These are phyloP conservation scores for Emydoidea blandingii DNA, from an alignment of 2,797 vertebrate species.

Conservation along the genomic window DNA sequence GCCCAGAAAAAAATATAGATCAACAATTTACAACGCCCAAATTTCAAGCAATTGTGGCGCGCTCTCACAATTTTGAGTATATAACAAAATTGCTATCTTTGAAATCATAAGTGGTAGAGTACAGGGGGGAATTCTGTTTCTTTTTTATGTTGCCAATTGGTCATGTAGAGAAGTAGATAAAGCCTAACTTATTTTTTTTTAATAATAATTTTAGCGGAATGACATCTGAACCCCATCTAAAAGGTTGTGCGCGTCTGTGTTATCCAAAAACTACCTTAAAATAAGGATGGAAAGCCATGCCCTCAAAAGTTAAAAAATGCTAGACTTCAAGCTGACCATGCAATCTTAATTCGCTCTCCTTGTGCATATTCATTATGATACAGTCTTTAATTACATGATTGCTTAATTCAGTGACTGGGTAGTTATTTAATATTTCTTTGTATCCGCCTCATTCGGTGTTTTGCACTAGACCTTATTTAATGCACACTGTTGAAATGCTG, in stretches of 20 bases:
- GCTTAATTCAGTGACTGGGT: neutral
- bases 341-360: neutral
- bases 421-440: neutral
- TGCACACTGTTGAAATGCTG: neutral
- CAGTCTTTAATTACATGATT: neutral
- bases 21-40: constrained; percentile 54
- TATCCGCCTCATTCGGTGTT: neutral
- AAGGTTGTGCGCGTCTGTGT: neutral
- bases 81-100: neutral
- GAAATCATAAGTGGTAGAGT: constrained; percentile 37
- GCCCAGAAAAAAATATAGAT: constrained; percentile 48
- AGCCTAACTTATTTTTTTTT: neutral
- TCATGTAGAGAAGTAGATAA: neutral
- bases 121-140: neutral
- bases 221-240: neutral
- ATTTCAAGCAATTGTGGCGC: constrained; percentile 38
- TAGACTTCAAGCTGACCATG: neutral
- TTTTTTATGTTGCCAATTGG: constrained; percentile 21
- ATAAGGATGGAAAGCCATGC: neutral
- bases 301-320: neutral
- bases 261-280: neutral
- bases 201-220: constrained; percentile 1
- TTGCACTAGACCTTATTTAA: neutral
- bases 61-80: constrained; percentile 13
- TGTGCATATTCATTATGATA: rapidly evolving